Evolutionary conservation across 1,140 invertebrate species (phyloP).

Genomic region (Dinoponera quadriceps): DNA sequence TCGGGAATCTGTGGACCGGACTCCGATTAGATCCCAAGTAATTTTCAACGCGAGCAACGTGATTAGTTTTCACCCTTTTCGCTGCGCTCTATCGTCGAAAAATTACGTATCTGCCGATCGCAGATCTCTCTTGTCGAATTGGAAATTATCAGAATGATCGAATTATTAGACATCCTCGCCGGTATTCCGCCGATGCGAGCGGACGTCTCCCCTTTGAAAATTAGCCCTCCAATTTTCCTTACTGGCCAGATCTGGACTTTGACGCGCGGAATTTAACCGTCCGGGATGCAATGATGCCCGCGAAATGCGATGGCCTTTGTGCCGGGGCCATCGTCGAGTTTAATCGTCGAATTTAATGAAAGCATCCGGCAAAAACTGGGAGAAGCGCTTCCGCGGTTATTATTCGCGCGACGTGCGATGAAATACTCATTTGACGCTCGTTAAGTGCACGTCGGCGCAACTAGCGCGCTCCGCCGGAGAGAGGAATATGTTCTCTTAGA

Average conservation of each 20-base stretch:
- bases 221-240: conserved; percentile 1
- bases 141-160: conserved; percentile 3
- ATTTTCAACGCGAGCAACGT: too few species aligned
- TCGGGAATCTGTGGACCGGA: too few species aligned
- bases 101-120: too few species aligned
- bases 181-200: not conserved
- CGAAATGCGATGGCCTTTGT: conserved; percentile 19
- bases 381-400: conserved; percentile 38
- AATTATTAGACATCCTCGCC: too few species aligned
- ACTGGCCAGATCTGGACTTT: conserved; percentile 28
- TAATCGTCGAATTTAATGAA: conserved; percentile 56
- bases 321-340: conserved; percentile 16
- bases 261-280: not conserved
- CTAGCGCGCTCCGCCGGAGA: not conserved
- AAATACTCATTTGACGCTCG: conserved; percentile 58
- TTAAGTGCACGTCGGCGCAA: conserved; percentile 33
- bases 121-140: not conserved
- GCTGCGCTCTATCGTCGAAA: too few species aligned
- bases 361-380: conserved; percentile 39
- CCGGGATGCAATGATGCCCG: not conserved
- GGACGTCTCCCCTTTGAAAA: not conserved
- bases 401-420: conserved; percentile 43
- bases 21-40: too few species aligned
- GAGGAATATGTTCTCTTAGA: not conserved
- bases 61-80: too few species aligned